Percentiles rank a stretch among this genome's conserved stretches.
Conservation (phyloP, 2,113 vertebrate genomes). For the Callionymus lyra region DNA sequence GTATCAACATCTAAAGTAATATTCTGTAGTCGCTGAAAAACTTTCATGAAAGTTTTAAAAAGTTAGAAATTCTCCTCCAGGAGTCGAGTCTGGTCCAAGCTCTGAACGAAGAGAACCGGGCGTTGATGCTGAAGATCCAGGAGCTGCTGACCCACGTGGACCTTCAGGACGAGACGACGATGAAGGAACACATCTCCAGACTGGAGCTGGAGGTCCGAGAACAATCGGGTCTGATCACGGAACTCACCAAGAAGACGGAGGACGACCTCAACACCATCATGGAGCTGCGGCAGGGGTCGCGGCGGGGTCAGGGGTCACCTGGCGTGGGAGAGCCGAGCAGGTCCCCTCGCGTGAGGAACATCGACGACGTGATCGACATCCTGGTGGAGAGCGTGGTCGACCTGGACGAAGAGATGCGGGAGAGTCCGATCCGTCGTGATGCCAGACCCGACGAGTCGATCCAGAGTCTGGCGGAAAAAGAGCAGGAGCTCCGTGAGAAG, state of each 20-base stretch:
- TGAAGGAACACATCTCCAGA: conserved; percentile 2
- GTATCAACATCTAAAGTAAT: background rate
- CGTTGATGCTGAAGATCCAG: conserved; percentile 45
- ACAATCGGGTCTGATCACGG: conserved; percentile 20
- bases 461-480: conserved; percentile 37
- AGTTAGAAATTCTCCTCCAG: conserved; percentile 1
- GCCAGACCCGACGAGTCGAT: conserved; percentile 21
- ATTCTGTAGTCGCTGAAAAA: background rate
- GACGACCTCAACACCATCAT: conserved; percentile 57
- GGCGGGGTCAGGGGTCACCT: conserved; percentile 11
- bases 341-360: too few relatives aligned
- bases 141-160: conserved; percentile 40
- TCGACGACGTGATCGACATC: conserved; percentile 1
- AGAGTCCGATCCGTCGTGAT: too few relatives aligned
- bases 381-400: conserved; percentile 14
- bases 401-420: conserved; percentile 3
- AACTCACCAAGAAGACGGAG: conserved; percentile 49
- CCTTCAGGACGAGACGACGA: conserved; percentile 11
- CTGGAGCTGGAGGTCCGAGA: conserved; percentile 30
- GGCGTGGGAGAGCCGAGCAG: background rate
- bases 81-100: conserved; percentile 35
- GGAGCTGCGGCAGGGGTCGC: conserved; percentile 35
- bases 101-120: conserved; percentile 61
- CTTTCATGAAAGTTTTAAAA: background rate
- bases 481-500: conserved; percentile 22